These are phyloP conservation scores for Bathynomus jamesi DNA, from an alignment of 1,140 invertebrate genomes.

Conservation along the genomic window DNA sequence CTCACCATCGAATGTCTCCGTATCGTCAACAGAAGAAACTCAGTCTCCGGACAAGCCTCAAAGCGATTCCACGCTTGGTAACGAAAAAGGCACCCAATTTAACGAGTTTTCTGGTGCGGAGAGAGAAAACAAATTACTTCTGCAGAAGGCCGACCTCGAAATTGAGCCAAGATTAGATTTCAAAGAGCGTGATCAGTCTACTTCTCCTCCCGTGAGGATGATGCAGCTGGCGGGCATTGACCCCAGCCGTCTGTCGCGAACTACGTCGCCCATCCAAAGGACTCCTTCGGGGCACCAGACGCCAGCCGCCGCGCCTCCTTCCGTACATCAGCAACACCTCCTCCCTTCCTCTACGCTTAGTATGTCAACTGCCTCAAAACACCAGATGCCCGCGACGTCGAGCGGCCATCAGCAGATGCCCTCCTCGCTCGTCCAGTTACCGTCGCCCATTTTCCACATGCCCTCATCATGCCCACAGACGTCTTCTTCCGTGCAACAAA, in stretches of 20 bases:
- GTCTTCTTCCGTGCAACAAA: not conserved
- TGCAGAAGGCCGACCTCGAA: not conserved
- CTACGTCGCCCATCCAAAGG: not conserved
- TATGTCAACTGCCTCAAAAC: not conserved
- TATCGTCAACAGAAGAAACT: not conserved
- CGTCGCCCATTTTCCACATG: not conserved
- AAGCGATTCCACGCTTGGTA: not conserved
- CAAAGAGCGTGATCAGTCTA: not conserved
- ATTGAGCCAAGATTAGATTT: not conserved
- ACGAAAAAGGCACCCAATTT: not conserved
- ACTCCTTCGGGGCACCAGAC: not conserved
- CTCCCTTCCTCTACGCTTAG: not conserved
- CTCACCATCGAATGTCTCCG: no score
- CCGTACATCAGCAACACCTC: not conserved
- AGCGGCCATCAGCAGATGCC: not conserved
- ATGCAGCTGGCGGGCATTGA: not conserved
- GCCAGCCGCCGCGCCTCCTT: not conserved
- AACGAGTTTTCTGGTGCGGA: not conserved
- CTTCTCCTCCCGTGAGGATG: not conserved
- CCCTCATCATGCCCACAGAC: not conserved
- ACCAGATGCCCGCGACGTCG: not conserved
- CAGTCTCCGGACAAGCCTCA: not conserved
- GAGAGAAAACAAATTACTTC: not conserved
- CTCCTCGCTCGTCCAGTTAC: not conserved
- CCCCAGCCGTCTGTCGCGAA: not conserved